These are phyloP conservation scores for Bostrychus sinensis DNA, from an alignment of 2,113 vertebrate genomes.

Conservation along the genomic window DNA sequence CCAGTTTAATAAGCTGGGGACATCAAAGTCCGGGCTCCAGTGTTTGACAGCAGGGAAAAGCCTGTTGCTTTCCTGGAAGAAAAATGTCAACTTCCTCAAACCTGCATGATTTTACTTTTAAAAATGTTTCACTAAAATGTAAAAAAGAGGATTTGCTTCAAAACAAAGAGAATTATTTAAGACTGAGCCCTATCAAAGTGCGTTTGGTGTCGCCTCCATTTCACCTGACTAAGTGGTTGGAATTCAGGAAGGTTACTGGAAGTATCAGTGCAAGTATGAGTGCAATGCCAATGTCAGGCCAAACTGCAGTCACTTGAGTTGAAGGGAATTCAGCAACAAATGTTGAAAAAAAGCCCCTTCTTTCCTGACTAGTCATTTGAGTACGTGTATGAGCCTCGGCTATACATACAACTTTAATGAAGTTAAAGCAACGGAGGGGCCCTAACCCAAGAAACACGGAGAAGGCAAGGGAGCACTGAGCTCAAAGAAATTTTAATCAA, in stretches of 20 bases:
- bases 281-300: background rate
- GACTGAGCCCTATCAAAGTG: background rate
- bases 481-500: conserved; percentile 27
- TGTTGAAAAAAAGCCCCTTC: background rate
- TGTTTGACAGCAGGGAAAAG: conserved; percentile 2
- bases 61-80: background rate
- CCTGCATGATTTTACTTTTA: background rate
- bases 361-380: conserved; percentile 7
- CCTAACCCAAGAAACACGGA: conserved; percentile 22
- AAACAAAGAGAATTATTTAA: conserved; percentile 1
- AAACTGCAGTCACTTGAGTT: background rate
- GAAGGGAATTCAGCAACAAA: background rate
- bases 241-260: background rate
- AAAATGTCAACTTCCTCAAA: conserved; percentile 13
- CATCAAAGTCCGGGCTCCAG: conserved; percentile 10
- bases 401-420: conserved; percentile 45
- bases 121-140: background rate
- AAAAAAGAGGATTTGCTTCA: background rate
- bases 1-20: background rate
- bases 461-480: conserved; percentile 23
- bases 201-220: conserved; percentile 2
- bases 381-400: background rate
- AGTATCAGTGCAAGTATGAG: background rate
- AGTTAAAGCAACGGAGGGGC: conserved; percentile 38
- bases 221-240: background rate